Conservation (phyloP, 2,888 invertebrate genomes). For the Holacanthella duospinosa region DNA sequence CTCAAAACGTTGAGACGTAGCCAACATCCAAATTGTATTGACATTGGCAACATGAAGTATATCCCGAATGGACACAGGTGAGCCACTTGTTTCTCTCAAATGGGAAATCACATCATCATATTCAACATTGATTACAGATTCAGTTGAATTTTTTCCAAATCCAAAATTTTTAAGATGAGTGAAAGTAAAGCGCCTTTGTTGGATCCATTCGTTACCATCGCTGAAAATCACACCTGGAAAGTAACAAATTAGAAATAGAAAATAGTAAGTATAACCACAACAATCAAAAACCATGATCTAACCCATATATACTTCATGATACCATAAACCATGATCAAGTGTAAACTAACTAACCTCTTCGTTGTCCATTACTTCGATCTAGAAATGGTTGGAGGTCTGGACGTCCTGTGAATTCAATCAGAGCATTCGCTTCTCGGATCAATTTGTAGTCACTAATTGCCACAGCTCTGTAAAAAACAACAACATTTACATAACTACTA, state of each 20-base stretch:
- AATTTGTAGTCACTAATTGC: slow-evolving; percentile 32
- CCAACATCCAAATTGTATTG: slow-evolving; percentile 15
- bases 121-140: slow-evolving; percentile 11
- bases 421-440: slow-evolving; percentile 16
- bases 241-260: too few relatives aligned
- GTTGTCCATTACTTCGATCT: slow-evolving; percentile 23
- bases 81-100: slow-evolving; percentile 9
- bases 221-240: slow-evolving; percentile 24
- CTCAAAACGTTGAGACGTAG: slow-evolving; percentile 13
- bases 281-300: background rate
- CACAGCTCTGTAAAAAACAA: slow-evolving; percentile 24
- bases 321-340: background rate
- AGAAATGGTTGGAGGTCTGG: slow-evolving; percentile 27
- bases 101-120: slow-evolving; percentile 9
- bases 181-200: slow-evolving; percentile 28
- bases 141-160: slow-evolving; percentile 16
- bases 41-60: slow-evolving; percentile 14
- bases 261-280: too few relatives aligned
- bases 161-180: slow-evolving; percentile 30
- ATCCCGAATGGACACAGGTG: slow-evolving; percentile 6
- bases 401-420: slow-evolving; percentile 20
- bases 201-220: slow-evolving; percentile 27
- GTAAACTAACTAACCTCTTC: slow-evolving; percentile 25
- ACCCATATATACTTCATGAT: background rate
- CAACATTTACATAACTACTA: background rate